Evolutionary conservation across 2,113 vertebrate genomes (phyloP).

Genomic region (Trematocara variabile): DNA sequence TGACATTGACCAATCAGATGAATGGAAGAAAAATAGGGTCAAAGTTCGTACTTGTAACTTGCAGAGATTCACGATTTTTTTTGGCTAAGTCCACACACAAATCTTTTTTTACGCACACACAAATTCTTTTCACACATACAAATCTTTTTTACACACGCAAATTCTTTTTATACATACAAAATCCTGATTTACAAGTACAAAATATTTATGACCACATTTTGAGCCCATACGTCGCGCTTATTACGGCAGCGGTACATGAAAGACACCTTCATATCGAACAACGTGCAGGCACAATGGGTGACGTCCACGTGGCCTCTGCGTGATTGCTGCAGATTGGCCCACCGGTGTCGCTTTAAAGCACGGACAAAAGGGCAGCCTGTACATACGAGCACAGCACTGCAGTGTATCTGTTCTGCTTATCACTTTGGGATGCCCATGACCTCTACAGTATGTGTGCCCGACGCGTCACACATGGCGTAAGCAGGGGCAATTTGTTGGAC

Average conservation of each 20-base stretch:
- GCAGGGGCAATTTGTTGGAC: not conserved
- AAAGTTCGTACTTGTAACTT: too few relatives aligned
- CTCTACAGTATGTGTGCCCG: not conserved
- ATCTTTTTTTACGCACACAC: too few relatives aligned
- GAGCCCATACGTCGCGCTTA: not conserved
- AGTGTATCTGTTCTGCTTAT: not conserved
- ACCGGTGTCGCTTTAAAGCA: not conserved
- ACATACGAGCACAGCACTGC: not conserved
- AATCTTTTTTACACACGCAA: too few relatives aligned
- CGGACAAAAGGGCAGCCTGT: not conserved
- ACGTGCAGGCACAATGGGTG: not conserved
- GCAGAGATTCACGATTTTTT: too few relatives aligned
- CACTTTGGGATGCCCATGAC: not conserved
- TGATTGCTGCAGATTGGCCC: not conserved
- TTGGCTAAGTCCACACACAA: too few relatives aligned
- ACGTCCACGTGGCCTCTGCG: not conserved
- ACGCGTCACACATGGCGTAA: not conserved
- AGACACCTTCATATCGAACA: not conserved
- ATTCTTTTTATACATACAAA: too few relatives aligned
- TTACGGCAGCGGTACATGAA: not conserved
- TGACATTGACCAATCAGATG: too few relatives aligned
- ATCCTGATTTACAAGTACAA: too few relatives aligned
- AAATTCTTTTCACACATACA: too few relatives aligned
- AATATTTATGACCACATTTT: too few relatives aligned
- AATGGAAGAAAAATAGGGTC: too few relatives aligned